These are phyloP conservation scores for Helarctos malayanus DNA, from an alignment of 2,797 vertebrate species.

Conservation along the genomic window DNA sequence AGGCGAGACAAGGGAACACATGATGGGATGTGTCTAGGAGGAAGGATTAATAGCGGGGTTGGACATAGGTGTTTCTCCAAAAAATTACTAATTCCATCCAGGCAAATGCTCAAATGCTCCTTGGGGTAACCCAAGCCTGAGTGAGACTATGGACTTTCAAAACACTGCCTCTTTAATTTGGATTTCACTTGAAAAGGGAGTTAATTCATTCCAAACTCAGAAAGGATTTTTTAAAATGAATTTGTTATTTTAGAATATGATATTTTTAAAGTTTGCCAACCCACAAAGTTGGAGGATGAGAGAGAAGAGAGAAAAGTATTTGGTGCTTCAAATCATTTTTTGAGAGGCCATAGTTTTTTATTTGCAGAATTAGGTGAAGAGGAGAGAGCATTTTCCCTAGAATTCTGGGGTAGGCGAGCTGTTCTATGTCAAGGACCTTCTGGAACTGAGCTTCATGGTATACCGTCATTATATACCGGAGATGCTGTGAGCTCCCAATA, in stretches of 20 bases:
- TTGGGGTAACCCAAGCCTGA: not conserved
- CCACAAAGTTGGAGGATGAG: not conserved
- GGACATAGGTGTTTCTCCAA: not conserved
- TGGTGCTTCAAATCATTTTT: not conserved
- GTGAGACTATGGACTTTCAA: not conserved
- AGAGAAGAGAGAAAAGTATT: not conserved
- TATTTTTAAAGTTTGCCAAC: conserved; percentile 51
- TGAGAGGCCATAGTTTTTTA: conserved; percentile 33
- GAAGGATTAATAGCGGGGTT: not conserved
- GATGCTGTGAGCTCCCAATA: not conserved
- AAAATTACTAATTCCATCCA: not conserved
- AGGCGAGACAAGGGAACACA: not conserved
- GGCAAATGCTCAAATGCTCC: not conserved
- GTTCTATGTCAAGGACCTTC: not conserved
- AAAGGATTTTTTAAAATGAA: conserved; percentile 21
- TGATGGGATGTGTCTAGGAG: not conserved
- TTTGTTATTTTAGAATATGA: conserved; percentile 35
- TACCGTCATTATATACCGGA: not conserved
- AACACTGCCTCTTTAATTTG: conserved; percentile 31
- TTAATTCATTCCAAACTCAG: conserved; percentile 64
- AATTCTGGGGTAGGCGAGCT: not conserved
- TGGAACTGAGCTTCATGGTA: not conserved
- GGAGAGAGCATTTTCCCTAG: not conserved
- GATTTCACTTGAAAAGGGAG: conserved; percentile 53
- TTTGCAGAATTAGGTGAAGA: not conserved